These are phyloP conservation scores for Pyrrhopygopsis socrates DNA, from an alignment of 2,888 invertebrate species.

Conservation along the genomic window DNA sequence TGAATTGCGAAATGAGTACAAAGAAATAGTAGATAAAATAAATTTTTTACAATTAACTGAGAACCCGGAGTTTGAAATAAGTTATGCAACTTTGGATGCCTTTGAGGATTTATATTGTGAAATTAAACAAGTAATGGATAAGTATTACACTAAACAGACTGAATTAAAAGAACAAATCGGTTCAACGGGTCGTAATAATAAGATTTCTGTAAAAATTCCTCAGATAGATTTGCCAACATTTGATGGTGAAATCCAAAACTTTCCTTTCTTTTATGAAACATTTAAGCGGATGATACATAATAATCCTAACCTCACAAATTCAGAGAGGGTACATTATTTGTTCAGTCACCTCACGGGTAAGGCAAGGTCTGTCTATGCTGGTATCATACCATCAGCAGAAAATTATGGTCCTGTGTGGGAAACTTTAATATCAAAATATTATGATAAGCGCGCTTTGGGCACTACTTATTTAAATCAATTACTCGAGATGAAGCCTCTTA, in stretches of 20 bases:
- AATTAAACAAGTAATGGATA: background rate
- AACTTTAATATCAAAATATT: constrained; percentile 6
- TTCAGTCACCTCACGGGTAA: background rate
- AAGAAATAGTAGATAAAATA: background rate
- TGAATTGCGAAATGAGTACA: background rate
- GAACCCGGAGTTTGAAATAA: background rate
- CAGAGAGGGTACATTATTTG: background rate
- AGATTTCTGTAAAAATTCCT: background rate
- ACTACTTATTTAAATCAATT: background rate
- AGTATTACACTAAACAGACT: background rate
- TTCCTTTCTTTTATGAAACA: background rate
- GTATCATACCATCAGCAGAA: constrained; percentile 5
- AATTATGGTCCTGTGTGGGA: constrained; percentile 2
- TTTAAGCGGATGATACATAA: background rate
- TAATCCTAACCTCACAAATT: background rate
- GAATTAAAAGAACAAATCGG: background rate
- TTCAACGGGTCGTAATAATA: background rate
- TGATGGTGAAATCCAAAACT: background rate
- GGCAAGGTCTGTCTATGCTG: background rate
- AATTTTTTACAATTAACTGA: background rate
- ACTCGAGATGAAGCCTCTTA: background rate
- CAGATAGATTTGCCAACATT: background rate
- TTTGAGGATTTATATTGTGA: background rate
- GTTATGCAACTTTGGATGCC: background rate
- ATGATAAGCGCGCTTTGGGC: background rate